Base-by-base conservation (phyloP, 2,888 invertebrate species). In the Agrilus biguttatus region DNA sequence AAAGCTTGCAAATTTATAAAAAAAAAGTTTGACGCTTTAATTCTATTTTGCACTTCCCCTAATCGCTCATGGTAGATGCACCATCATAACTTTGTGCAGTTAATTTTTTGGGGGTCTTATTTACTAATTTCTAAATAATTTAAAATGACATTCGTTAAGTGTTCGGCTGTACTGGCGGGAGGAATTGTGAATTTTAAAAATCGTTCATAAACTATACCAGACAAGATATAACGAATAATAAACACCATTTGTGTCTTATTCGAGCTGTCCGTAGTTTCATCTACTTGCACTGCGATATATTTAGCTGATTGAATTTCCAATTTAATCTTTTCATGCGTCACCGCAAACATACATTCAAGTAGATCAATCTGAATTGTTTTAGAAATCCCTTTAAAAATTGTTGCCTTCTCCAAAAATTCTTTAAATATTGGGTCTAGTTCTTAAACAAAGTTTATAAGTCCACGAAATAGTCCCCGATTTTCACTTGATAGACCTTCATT, bases 31-130 rank as follows among this genome's bases (percentile, higher is more conserved):
- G 13, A 41, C 17, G 4, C 28, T 43, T 47, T 48, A 12, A 53
- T 44, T 43, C 37, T 40, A 1, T 45, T 41, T 45, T 56, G 55
- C 13, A 56, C 51, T 23, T 32, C 37, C 4, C 14, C 37, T 34
- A 35, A 34, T 43, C 54, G 21, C 45, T 52, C 53, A 57, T 50
- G 8, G 51, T 50, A 17, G 42, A 36, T 41, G 55, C 53, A 33
- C 55, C 54, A 45, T 58, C 55, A 39, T 52, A 56, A 17, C 45
- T 50, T 41, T 55, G 56, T 14, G 51, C 51, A 33, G 55, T 53
- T 17, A 53, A 43, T 48, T 57, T 55, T 8, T 44, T 19, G 33
- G 41, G 36, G 42, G 8, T 41, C 8, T 39, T 14, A 28, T 19
- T 13, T 8, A 42, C 5, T 14, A 2, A 19, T 2, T 19, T 19